Evolutionary conservation across 2,888 invertebrate genomes (phyloP).

Genomic region (Amaurobius ferox): DNA sequence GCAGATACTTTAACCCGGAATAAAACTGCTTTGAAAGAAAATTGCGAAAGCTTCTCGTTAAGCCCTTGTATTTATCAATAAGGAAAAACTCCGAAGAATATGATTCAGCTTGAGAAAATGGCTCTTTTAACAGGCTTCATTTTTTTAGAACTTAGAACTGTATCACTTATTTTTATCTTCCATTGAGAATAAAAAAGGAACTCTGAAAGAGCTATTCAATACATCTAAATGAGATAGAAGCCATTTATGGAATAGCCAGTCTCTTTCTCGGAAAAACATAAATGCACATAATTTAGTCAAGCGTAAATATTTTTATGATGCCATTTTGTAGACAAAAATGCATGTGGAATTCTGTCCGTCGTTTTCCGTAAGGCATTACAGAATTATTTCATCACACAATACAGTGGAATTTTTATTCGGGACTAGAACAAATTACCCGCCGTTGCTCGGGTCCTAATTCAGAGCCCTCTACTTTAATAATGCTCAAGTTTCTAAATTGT

Average conservation of each 20-base stretch:
- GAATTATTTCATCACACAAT: not conserved
- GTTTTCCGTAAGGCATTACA: no score
- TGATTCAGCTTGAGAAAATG: not conserved
- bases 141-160: not conserved
- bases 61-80: not conserved
- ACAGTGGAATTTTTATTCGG: no score
- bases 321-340: not conserved
- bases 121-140: not conserved
- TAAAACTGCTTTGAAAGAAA: not conserved
- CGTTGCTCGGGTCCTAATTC: no score
- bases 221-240: constrained; percentile 10
- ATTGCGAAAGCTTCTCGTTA: not conserved
- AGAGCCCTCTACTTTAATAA: no score
- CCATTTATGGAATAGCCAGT: not conserved
- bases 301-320: not conserved
- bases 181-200: not conserved
- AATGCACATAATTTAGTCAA: not conserved
- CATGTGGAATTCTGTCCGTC: not conserved
- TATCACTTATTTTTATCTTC: not conserved
- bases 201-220: not conserved
- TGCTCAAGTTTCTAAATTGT: no score
- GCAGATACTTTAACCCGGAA: no score
- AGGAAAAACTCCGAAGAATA: not conserved
- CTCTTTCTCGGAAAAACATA: not conserved
- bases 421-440: no score